Evolutionary conservation across 2,888 invertebrate genomes (phyloP), one percentile per base, ranked within the genome.

Genomic region (Morpho achilles): DNA sequence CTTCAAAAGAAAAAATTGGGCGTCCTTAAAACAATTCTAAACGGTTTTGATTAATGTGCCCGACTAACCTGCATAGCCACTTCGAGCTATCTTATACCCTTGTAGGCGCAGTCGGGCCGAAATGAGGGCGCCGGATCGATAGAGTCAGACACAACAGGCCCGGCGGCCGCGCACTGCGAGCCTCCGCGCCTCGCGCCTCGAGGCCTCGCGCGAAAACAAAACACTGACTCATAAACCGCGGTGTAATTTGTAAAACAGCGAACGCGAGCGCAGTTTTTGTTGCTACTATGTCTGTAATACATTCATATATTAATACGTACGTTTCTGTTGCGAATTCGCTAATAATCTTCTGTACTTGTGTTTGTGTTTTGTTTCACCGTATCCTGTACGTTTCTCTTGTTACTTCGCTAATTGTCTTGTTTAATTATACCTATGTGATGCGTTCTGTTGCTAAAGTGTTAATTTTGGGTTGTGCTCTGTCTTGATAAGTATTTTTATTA

Each of bases 111-210:
- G 82, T 78, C 78, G 82, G 80, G 78, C 76, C 75, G 82, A 80
- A 87, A 85, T 72, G 88, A 85, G 91, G 91, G 85, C 91, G 89
- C 77, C 85, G 80, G 91, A 91, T 92, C 92, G 91, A 92, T 92
- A 92, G 91, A 91, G 92, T 73, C 75, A 77, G 77, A 87, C 86
- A 84, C 83, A 86, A 82, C 86, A 84, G 84, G 68, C 67, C 64
- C 66, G 66, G 67, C 67, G 67, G 68, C 67, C 66, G 66, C 70
- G 62, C 64, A 62, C 63, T 60, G 61, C 56, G 61, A 61, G 61
- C 61, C 61, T 58, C 53, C 40, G 10, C 42, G 32, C 57, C 52
- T 53, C 60, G 22, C 57, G 53, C 42, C 40, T 47, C 41, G 47
- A 58, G 56, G 56, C 58, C 53, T 53, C 60, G 22, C 57, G 53